phyloP scores from a whole-genome alignment of 2,113 vertebrate species.

The Haemorhous mexicanus region DNA sequence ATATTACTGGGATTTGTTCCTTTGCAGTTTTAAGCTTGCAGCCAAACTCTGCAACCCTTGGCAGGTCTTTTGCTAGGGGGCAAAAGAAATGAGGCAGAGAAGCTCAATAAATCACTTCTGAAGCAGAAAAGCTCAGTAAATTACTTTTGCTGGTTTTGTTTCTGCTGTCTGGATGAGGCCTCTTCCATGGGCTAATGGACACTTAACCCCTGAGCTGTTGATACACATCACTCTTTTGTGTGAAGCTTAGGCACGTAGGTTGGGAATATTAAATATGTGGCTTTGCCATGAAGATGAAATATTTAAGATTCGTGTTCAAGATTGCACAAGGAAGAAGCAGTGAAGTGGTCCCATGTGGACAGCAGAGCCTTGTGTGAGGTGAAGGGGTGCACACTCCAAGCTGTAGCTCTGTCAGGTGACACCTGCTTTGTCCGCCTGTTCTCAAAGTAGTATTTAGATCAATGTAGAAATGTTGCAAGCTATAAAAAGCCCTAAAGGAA shows the following conservation, averaged over 20 bases:
- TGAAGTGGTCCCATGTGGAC: not conserved
- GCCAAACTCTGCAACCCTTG: not conserved
- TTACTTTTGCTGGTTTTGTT: not conserved
- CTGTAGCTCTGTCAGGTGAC: not conserved
- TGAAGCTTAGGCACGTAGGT: not conserved
- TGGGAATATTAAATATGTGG: not conserved
- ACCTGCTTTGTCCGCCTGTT: not conserved
- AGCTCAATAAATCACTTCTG: not conserved
- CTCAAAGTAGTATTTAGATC: not conserved
- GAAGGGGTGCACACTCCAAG: not conserved
- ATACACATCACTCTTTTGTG: fast-evolving
- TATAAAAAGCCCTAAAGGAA: not conserved
- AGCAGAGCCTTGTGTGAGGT: not conserved
- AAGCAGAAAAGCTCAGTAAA: not conserved
- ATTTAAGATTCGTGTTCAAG: not conserved
- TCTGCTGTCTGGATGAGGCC: not conserved
- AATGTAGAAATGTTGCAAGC: not conserved
- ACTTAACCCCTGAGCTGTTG: not conserved
- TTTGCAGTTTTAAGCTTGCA: not conserved
- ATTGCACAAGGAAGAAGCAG: not conserved
- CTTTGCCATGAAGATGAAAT: not conserved
- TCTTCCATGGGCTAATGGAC: not conserved
- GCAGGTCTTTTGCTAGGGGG: not conserved
- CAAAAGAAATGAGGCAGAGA: not conserved
- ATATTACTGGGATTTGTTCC: not conserved